phyloP scores from a whole-genome alignment of 2,113 vertebrate genomes.

The Leucopsar rothschildi region DNA sequence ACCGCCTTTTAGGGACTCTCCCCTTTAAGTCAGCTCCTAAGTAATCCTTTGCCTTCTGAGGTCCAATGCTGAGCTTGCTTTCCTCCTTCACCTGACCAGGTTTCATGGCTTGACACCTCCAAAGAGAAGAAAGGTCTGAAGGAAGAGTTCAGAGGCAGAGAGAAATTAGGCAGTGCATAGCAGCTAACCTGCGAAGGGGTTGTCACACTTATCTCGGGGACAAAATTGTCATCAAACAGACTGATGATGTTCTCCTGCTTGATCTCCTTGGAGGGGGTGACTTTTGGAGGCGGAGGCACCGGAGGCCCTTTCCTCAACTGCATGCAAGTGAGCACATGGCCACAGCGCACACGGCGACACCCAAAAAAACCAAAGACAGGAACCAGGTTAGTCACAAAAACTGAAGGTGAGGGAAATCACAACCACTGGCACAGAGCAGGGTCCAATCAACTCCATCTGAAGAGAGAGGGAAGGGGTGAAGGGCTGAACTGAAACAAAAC shows the following conservation, averaged over 20 bases:
- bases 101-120: conserved; percentile 61
- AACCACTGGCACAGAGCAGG: conserved; percentile 15
- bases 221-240: conserved; percentile 92
- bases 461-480: not conserved
- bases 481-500: not conserved
- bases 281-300: conserved; percentile 95
- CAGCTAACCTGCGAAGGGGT: conserved; percentile 95
- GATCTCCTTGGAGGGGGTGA: conserved; percentile 93
- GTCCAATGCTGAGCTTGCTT: not conserved
- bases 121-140: not conserved
- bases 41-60: not conserved
- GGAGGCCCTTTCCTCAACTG: conserved; percentile 91
- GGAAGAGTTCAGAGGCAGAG: conserved; percentile 5
- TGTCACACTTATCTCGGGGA: conserved; percentile 93
- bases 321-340: conserved; percentile 69
- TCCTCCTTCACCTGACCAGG: conserved; percentile 44
- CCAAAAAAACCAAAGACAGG: conserved; percentile 75
- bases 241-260: conserved; percentile 96
- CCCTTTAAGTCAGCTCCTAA: not conserved
- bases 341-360: conserved; percentile 58
- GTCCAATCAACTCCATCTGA: conserved; percentile 11
- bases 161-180: conserved; percentile 38
- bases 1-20: not conserved
- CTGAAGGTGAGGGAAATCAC: not conserved
- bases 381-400: conserved; percentile 72